These are phyloP conservation scores for Odocoileus virginianus DNA, from an alignment of 2,113 vertebrate species.

Conservation along the genomic window DNA sequence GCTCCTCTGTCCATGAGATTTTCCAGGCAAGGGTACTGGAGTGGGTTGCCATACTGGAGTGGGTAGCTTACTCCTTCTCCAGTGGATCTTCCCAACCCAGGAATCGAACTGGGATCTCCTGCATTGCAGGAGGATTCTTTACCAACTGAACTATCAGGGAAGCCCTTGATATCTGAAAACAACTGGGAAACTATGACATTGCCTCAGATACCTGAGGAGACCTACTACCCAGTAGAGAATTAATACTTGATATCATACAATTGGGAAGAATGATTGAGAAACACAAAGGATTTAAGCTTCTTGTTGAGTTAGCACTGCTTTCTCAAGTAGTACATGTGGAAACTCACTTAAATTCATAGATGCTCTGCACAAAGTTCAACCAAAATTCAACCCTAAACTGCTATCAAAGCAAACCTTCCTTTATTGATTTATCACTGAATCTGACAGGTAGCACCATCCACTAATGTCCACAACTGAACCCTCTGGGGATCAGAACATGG, in stretches of 20 bases:
- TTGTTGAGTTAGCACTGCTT: neutral
- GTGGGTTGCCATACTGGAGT: neutral
- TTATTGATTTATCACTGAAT: neutral
- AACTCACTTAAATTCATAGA: neutral
- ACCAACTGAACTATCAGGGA: neutral
- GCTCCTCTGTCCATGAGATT: neutral
- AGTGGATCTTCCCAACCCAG: neutral
- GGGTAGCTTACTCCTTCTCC: neutral
- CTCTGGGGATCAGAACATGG: neutral
- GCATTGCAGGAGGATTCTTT: neutral
- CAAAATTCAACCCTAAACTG: neutral
- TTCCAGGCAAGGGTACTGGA: neutral
- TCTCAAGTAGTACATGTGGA: neutral
- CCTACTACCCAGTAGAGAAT: neutral
- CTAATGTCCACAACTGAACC: neutral
- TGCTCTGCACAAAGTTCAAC: neutral
- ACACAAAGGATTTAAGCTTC: neutral
- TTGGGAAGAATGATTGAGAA: neutral
- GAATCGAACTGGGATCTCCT: neutral
- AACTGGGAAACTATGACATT: neutral
- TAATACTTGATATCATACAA: neutral
- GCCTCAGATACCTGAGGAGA: neutral
- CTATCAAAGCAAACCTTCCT: neutral
- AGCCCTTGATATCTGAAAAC: neutral
- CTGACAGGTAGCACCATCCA: neutral